These are phyloP conservation scores for Mormyrus hasselquistii DNA, from an alignment of 2,797 vertebrate species.

Conservation along the genomic window DNA sequence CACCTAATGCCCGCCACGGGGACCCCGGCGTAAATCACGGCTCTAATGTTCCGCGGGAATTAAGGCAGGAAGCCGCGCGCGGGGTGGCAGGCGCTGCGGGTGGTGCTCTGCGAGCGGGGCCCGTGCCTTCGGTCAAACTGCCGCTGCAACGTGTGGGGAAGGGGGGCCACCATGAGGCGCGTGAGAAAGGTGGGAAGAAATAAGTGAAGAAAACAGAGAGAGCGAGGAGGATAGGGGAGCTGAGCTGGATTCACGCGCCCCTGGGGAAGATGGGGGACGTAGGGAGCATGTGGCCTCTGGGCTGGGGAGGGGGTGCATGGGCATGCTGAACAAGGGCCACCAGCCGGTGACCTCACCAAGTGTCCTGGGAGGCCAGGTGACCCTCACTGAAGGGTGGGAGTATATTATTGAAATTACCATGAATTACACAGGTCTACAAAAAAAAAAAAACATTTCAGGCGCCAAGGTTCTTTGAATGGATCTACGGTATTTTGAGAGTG, in stretches of 20 bases:
- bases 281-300: background rate
- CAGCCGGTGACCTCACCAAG: background rate
- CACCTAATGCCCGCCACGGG: background rate
- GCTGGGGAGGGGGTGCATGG: background rate
- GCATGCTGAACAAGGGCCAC: background rate
- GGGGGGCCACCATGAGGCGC: background rate
- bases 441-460: too few relatives aligned
- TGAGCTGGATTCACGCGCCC: background rate
- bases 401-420: background rate
- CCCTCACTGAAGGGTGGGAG: background rate
- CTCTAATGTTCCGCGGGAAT: background rate
- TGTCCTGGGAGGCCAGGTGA: background rate
- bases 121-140: background rate
- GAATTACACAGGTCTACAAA: background rate
- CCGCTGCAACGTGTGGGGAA: background rate
- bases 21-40: background rate
- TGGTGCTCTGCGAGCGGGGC: background rate
- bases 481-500: too few relatives aligned
- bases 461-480: too few relatives aligned
- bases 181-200: background rate
- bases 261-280: background rate
- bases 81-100: background rate
- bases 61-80: background rate
- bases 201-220: background rate
- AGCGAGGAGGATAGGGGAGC: background rate